These are phyloP conservation scores for Petaurus breviceps DNA, from an alignment of 2,113 vertebrate species.

Conservation along the genomic window DNA sequence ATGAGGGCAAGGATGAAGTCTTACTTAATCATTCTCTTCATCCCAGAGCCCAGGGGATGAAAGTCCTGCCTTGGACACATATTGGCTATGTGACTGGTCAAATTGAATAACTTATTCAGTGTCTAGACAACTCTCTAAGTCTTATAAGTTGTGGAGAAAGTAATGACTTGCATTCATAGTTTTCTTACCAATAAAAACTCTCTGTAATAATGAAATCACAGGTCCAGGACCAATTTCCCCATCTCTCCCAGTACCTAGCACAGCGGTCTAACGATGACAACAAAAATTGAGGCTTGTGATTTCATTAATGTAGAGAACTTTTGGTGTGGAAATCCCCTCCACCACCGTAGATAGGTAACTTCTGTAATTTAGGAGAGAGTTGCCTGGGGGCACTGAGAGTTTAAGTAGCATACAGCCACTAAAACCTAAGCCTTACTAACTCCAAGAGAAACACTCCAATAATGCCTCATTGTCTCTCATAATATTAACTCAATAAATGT, in stretches of 20 bases:
- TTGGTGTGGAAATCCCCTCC: neutral
- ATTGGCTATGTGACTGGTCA: neutral
- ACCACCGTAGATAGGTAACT: neutral
- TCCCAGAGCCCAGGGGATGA: neutral
- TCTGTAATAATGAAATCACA: neutral
- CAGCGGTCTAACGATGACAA: neutral
- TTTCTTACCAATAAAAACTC: neutral
- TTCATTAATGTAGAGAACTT: neutral
- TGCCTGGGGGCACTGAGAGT: neutral
- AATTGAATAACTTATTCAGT: neutral
- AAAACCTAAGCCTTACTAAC: neutral
- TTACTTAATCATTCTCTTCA: neutral
- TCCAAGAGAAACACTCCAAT: neutral
- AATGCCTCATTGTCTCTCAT: neutral
- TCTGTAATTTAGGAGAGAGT: neutral
- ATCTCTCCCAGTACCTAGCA: neutral
- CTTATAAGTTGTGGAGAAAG: neutral
- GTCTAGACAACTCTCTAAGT: neutral
- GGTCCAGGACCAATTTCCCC: neutral
- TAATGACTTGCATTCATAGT: neutral
- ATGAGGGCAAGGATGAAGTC: neutral
- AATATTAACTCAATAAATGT: conserved; percentile 21
- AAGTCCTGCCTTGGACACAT: neutral
- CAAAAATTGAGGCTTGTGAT: neutral
- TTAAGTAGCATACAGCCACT: neutral